Percentiles rank a stretch among this genome's conserved stretches.
phyloP scores from a whole-genome alignment of 1,140 invertebrate species.

The Schlechtendalia chinensis region DNA sequence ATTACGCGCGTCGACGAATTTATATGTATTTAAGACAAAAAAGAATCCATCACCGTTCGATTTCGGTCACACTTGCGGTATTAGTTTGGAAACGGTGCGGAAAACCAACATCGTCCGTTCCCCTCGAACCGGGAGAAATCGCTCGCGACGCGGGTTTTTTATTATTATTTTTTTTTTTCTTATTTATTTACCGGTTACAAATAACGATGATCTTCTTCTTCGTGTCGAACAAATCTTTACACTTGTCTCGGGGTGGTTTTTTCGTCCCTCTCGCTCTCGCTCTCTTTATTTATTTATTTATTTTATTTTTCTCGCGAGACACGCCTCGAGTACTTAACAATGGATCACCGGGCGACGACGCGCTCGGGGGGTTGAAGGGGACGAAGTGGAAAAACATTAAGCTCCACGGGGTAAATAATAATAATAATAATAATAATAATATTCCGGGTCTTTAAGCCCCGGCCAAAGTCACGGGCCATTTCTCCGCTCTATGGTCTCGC shows the following conservation, averaged over 20 bases:
- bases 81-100: neutral
- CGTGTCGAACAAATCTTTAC: constrained; percentile 49
- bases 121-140: neutral
- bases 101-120: neutral
- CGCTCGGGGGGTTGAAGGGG: neutral
- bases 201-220: constrained; percentile 29
- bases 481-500: constrained; percentile 10
- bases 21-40: no score
- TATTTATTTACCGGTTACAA: constrained; percentile 40
- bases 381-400: constrained; percentile 47
- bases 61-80: no score
- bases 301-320: constrained; percentile 35
- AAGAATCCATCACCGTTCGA: no score
- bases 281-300: no score
- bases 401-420: constrained; percentile 46
- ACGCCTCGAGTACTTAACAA: constrained; percentile 49
- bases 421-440: constrained; percentile 31
- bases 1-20: no score
- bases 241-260: constrained; percentile 34
- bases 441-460: constrained; percentile 47
- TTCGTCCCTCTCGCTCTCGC: neutral
- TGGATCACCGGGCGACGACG: neutral
- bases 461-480: constrained; percentile 46
- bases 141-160: neutral
- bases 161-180: neutral